A percentile compares a stretch with the other conserved stretches of the same genome.
Conservation (phyloP, 1,140 invertebrate species). For the Varroa destructor region DNA sequence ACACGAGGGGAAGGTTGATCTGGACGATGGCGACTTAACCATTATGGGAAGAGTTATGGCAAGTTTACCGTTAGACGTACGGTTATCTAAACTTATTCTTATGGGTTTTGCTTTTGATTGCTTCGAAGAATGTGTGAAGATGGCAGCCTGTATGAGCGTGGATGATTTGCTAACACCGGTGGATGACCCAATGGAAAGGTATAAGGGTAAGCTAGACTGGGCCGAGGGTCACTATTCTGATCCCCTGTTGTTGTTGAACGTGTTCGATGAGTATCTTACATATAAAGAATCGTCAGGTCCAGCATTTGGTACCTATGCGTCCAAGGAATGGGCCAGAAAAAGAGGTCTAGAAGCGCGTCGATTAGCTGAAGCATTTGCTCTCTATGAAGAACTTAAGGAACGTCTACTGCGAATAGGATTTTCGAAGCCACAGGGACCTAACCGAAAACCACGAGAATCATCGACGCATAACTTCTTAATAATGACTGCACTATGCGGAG, state of each 20-base stretch:
- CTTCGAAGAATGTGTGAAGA: slow-evolving; percentile 68
- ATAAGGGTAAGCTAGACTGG: slow-evolving; percentile 12
- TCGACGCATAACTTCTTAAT: slow-evolving; percentile 5
- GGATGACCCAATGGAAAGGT: not conserved
- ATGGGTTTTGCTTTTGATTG: slow-evolving; percentile 74
- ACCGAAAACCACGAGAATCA: not conserved
- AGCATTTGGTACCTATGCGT: not conserved
- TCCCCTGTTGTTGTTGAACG: slow-evolving; percentile 12
- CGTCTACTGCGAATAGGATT: slow-evolving; percentile 5
- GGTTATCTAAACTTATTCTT: slow-evolving; percentile 66
- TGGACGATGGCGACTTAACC: slow-evolving; percentile 71
- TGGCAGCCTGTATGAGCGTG: slow-evolving; percentile 49
- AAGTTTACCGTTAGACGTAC: slow-evolving; percentile 63
- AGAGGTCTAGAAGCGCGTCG: not conserved
- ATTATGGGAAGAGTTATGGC: slow-evolving; percentile 70
- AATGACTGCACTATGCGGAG: slow-evolving; percentile 17
- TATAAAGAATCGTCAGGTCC: not conserved
- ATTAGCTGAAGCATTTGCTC: slow-evolving; percentile 2
- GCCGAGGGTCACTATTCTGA: not conserved
- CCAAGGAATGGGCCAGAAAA: not conserved
- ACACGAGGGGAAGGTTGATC: slow-evolving; percentile 44
- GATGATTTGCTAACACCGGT: not conserved
- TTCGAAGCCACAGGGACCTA: not conserved
- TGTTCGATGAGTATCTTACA: slow-evolving; percentile 4
- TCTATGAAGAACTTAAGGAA: slow-evolving; percentile 4